Conservation (phyloP, 2,113 vertebrate species). For the Lethenteron reissneri region DNA sequence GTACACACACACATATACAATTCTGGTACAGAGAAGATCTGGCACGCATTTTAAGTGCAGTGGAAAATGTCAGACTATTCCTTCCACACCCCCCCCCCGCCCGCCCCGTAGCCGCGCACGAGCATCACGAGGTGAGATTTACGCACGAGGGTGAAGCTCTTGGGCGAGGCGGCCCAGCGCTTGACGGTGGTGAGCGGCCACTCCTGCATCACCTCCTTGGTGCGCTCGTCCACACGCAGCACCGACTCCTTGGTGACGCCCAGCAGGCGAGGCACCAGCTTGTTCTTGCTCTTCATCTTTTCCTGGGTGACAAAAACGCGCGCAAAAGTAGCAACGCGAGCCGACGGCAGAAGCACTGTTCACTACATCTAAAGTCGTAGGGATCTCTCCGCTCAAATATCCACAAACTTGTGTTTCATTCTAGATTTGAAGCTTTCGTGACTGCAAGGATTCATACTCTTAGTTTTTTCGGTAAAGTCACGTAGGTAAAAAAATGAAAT, state of each 20-base stretch:
- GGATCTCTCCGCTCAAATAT: no score
- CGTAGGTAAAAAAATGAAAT: no score
- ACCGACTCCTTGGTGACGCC: constrained; percentile 96
- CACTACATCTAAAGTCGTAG: no score
- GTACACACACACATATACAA: no score
- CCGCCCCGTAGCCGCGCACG: no score
- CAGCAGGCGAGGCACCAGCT: constrained; percentile 70
- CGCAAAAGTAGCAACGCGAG: neutral
- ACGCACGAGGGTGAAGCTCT: constrained; percentile 92
- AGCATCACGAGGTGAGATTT: neutral
- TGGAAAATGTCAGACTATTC: constrained; percentile 3
- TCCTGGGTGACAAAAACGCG: constrained; percentile 33
- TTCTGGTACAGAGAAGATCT: no score
- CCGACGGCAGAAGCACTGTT: no score
- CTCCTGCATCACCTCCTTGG: constrained; percentile 90
- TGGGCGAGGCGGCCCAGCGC: constrained; percentile 96
- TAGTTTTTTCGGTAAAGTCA: no score
- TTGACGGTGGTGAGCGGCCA: constrained; percentile 95
- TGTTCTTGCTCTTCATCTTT: constrained; percentile 98
- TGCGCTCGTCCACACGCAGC: constrained; percentile 95
- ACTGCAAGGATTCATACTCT: no score
- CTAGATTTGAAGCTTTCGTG: no score
- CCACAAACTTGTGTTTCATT: no score
- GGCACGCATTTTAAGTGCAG: neutral
- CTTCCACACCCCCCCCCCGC: neutral